Conservation (phyloP, 1,140 invertebrate species). For the Campodea augens region DNA sequence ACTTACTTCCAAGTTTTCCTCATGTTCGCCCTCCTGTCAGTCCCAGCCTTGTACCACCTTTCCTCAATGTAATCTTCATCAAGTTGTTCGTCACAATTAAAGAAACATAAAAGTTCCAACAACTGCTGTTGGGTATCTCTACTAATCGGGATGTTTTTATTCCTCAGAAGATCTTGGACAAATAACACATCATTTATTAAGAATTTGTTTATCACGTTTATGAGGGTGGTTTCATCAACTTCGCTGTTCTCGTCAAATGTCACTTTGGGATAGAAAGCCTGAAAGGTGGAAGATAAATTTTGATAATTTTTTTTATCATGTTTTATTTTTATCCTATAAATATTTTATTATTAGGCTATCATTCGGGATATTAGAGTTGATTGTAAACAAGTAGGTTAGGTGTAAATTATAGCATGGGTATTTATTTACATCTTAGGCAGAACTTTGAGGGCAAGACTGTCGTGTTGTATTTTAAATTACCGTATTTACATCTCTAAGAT, state of each 20-base stretch:
- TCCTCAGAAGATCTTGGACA: slow-evolving; percentile 48
- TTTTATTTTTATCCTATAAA: too few species aligned
- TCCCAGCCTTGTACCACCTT: slow-evolving; percentile 42
- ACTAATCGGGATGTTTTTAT: too few species aligned
- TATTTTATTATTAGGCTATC: too few species aligned
- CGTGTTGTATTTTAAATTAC: too few species aligned
- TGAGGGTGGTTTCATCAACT: slow-evolving; percentile 40
- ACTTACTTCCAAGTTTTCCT: slow-evolving; percentile 52
- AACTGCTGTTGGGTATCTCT: slow-evolving; percentile 46
- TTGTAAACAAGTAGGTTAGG: too few species aligned
- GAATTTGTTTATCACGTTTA: slow-evolving; percentile 39
- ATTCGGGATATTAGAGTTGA: too few species aligned
- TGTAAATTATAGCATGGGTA: too few species aligned
- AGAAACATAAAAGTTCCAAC: slow-evolving; percentile 66
- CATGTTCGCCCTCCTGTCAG: slow-evolving; percentile 24
- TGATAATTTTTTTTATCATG: too few species aligned
- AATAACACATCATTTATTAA: slow-evolving; percentile 44
- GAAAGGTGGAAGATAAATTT: too few species aligned
- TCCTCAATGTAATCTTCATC: slow-evolving; percentile 52
- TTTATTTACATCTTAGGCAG: too few species aligned
- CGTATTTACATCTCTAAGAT: too few species aligned
- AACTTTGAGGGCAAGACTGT: too few species aligned
- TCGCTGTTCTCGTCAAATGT: slow-evolving; percentile 46
- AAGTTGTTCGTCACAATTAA: slow-evolving; percentile 44
- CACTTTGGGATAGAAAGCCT: slow-evolving; percentile 46